These are phyloP conservation scores for Morphnarchus princeps DNA, from an alignment of 2,113 vertebrate species.

Conservation along the genomic window DNA sequence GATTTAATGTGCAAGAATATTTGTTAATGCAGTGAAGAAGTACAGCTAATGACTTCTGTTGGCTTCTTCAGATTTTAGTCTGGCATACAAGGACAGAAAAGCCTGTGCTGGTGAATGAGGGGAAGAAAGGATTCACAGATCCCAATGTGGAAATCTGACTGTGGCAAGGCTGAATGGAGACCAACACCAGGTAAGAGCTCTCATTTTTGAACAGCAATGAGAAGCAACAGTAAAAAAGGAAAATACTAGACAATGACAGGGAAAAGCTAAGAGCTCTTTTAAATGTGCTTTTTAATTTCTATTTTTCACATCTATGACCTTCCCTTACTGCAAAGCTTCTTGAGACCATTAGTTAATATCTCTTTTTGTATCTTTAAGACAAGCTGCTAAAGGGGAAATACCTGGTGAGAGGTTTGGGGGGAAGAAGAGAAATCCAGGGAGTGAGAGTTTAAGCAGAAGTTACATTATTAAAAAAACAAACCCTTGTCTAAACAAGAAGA, in stretches of 20 bases:
- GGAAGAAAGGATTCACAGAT: slow-evolving; percentile 98
- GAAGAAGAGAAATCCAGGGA: not conserved
- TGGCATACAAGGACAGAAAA: slow-evolving; percentile 99
- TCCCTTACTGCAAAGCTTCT: not conserved
- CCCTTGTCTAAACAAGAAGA: not conserved
- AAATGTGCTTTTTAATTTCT: not conserved
- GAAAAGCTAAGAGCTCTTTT: not conserved
- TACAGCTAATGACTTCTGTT: slow-evolving; percentile 31
- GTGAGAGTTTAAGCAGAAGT: not conserved
- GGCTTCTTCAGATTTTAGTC: slow-evolving; percentile 87
- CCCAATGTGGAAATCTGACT: slow-evolving; percentile 94
- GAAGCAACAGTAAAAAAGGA: not conserved
- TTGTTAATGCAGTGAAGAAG: slow-evolving; percentile 5
- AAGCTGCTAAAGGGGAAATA: not conserved
- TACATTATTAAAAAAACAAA: not conserved
- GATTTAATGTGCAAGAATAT: slow-evolving; percentile 36
- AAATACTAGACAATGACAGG: not conserved
- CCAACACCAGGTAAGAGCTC: not conserved
- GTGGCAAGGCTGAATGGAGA: not conserved
- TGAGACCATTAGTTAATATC: not conserved
- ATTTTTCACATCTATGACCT: not conserved
- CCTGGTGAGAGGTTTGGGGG: not conserved
- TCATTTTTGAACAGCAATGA: fast-evolving
- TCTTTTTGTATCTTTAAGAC: not conserved
- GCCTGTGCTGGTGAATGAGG: slow-evolving; percentile 95